Conservation (phyloP, 1,140 invertebrate genomes). For the Cephus cinctus region DNA sequence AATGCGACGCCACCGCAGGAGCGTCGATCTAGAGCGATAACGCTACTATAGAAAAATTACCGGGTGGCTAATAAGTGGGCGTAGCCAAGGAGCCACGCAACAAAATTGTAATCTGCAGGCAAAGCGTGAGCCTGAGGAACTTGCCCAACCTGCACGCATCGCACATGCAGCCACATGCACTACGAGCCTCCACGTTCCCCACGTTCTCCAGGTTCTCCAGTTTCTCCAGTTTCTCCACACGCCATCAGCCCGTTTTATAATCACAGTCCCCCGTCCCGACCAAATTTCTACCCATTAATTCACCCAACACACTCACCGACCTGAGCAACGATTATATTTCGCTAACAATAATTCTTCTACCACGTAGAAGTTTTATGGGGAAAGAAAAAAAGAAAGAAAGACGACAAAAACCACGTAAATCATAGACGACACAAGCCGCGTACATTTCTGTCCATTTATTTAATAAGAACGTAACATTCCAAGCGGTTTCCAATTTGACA, state of each 20-base stretch:
- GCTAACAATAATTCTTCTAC: no score
- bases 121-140: slow-evolving; percentile 35
- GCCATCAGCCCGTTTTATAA: slow-evolving; percentile 47
- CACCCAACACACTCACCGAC: slow-evolving; percentile 19
- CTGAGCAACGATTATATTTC: slow-evolving; percentile 15
- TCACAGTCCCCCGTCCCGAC: slow-evolving; percentile 28
- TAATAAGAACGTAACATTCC: slow-evolving; percentile 5
- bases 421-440: no score
- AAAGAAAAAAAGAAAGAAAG: no score
- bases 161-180: not conserved
- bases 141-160: slow-evolving; percentile 25
- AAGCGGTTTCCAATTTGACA: slow-evolving; percentile 44
- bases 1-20: no score
- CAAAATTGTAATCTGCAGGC: slow-evolving; percentile 35
- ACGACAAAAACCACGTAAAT: no score
- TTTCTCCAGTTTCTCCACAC: slow-evolving; percentile 39
- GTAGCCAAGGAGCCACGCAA: slow-evolving; percentile 42
- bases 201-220: no score
- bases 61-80: slow-evolving; percentile 39
- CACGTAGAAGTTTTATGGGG: no score
- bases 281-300: slow-evolving; percentile 48
- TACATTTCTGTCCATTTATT: no score
- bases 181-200: no score
- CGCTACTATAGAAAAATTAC: slow-evolving; percentile 36
- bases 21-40: slow-evolving; percentile 39